Evolutionary conservation across 1,140 invertebrate species (phyloP), one percentile per base, ranked within the genome.

Genomic region (Portunus trituberculatus): DNA sequence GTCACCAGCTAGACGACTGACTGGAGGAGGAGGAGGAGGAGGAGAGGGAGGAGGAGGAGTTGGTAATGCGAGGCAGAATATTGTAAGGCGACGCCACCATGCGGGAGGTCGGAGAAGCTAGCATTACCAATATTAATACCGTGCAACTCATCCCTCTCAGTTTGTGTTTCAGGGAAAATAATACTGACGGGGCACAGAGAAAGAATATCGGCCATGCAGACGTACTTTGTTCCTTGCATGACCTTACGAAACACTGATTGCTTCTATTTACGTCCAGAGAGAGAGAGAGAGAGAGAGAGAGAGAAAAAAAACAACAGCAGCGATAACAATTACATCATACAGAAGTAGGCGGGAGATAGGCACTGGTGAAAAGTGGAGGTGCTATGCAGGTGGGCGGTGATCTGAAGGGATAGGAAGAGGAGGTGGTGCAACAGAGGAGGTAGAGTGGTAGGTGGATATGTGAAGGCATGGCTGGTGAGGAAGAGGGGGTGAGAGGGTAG

Each of bases 1-100:
- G 67, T 76, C 67, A 76, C 67, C 67, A 76, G 67, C 67, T 76
- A n/a, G 67, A 76, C 67, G 67, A 20, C 67, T 76, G 67, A 7
- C 67, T 76, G 67, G 67, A 76, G 67, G 67, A 59, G 67, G 67
- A 76, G 67, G 67, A 76, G 67, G 67, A n/a, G 67, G 67, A 76
- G 67, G 67, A n/a, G 67, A n/a, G n/a, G 67, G 67, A 59, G 67
- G 67, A 76, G 67, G 67, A 76, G 67, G 67, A n/a, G 67, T 25
- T n/a, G 67, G 67, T 76, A 76, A 76, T 76, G 67, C 67, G 20
- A 76, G 67, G 67, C 10, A n/a, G 67, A 76, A 76, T 76, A 76
- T 76, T n/a, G 67, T 76, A 76, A 76, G 67, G 20, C 67, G 25
- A 25, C 20, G 67, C 67, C 67, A n/a, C 67, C 67, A n/a, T 7